Conservation (phyloP, 2,113 vertebrate species). For the Ptilonorhynchus violaceus region DNA sequence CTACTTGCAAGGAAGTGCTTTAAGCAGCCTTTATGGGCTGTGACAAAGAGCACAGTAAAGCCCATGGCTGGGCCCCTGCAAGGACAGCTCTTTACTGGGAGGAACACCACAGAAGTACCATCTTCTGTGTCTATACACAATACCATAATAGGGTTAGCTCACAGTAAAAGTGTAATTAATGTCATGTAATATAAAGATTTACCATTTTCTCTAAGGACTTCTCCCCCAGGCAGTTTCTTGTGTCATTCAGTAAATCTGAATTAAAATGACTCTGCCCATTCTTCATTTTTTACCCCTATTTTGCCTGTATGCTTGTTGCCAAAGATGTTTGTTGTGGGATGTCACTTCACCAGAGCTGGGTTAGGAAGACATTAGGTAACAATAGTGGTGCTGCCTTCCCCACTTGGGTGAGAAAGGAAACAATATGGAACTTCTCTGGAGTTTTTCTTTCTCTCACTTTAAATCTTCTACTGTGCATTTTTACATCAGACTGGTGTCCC, state of each 20-base stretch:
- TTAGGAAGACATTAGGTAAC: background rate
- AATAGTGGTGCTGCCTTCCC: background rate
- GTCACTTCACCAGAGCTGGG: background rate
- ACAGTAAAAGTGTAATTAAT: slow-evolving; percentile 47
- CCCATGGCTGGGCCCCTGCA: background rate
- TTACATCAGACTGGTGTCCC: background rate
- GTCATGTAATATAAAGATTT: slow-evolving; percentile 44
- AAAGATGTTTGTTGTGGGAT: background rate
- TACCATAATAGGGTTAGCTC: slow-evolving; percentile 25
- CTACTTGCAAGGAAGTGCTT: background rate
- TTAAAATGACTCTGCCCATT: background rate
- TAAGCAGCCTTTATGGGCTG: slow-evolving; percentile 13
- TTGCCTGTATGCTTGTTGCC: background rate
- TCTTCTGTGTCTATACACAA: background rate
- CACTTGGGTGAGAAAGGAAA: background rate
- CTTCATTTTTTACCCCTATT: background rate
- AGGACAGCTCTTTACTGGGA: background rate
- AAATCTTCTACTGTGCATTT: background rate
- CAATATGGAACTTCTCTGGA: background rate
- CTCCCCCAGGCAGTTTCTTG: background rate
- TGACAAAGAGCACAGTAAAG: background rate
- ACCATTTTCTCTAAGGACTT: slow-evolving; percentile 42
- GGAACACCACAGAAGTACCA: background rate
- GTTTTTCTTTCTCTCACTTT: background rate
- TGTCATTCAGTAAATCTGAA: background rate